These are phyloP conservation scores for Plagodis pulveraria DNA, from an alignment of 2,888 invertebrate species.

Conservation along the genomic window DNA sequence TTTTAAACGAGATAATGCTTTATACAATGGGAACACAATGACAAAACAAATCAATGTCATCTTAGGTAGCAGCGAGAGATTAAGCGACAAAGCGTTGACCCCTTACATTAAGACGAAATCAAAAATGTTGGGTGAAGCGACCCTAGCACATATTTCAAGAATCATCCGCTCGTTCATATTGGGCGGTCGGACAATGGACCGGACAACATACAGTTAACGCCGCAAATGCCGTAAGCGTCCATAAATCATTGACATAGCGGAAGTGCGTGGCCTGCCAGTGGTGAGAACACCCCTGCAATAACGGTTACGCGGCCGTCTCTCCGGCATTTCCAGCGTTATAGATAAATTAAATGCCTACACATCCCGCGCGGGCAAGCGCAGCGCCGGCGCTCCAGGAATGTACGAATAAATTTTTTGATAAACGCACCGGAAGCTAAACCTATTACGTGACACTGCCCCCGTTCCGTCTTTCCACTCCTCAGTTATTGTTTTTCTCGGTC, in stretches of 20 bases:
- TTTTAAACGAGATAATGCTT: conserved; percentile 37
- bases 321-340: conserved; percentile 77
- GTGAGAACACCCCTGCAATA: conserved; percentile 68
- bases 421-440: conserved; percentile 79
- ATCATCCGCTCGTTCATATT: conserved; percentile 74
- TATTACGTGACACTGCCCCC: conserved; percentile 80
- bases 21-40: conserved; percentile 48
- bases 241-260: conserved; percentile 84
- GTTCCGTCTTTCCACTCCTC: conserved; percentile 68
- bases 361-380: conserved; percentile 68
- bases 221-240: conserved; percentile 73
- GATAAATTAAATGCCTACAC: conserved; percentile 83
- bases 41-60: conserved; percentile 57
- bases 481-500: conserved; percentile 78
- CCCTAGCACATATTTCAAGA: conserved; percentile 75
- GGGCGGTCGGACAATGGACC: conserved; percentile 71
- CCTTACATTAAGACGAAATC: conserved; percentile 71
- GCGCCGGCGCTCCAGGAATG: conserved; percentile 74
- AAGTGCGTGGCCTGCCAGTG: conserved; percentile 72
- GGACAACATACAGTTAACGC: conserved; percentile 77
- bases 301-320: conserved; percentile 68
- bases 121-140: conserved; percentile 64
- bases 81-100: conserved; percentile 59
- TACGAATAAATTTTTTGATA: conserved; percentile 82
- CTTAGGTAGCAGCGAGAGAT: conserved; percentile 59